Evolutionary conservation across 2,797 vertebrate species (phyloP).

Genomic region (Spinibarbus caldwelli): DNA sequence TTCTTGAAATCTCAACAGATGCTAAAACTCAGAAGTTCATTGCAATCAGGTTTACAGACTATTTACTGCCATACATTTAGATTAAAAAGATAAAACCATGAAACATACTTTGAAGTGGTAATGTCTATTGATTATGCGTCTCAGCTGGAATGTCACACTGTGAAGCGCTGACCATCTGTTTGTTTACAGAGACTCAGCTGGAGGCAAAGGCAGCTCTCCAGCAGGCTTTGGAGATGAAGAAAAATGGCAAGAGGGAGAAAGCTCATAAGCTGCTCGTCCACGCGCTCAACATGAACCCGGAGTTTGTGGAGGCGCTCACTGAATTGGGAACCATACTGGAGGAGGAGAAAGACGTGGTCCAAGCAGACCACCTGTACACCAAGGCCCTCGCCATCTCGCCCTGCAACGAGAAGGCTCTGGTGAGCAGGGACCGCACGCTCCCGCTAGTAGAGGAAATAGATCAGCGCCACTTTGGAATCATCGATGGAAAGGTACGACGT

Average conservation of each 20-base stretch:
- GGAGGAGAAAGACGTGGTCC: constrained; percentile 94
- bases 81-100: neutral
- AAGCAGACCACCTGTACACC: constrained; percentile 93
- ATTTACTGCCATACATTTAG: neutral
- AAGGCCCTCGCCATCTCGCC: constrained; percentile 91
- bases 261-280: constrained; percentile 94
- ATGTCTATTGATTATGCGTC: neutral
- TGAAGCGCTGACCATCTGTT: neutral
- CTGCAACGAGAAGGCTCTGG: constrained; percentile 87
- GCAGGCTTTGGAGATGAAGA: constrained; percentile 95
- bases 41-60: neutral
- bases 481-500: constrained; percentile 92
- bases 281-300: constrained; percentile 91
- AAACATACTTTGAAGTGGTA: neutral
- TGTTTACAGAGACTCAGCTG: constrained; percentile 80
- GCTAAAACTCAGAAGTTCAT: neutral
- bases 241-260: constrained; percentile 90
- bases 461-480: constrained; percentile 91
- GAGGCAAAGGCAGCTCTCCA: constrained; percentile 91
- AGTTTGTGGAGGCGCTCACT: constrained; percentile 90
- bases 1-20: neutral
- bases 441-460: constrained; percentile 97
- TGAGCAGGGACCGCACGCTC: constrained; percentile 90
- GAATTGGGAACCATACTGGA: constrained; percentile 94
- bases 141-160: neutral